phyloP scores from a whole-genome alignment of 2,888 invertebrate species.

The Amphipyra tragopoginis region DNA sequence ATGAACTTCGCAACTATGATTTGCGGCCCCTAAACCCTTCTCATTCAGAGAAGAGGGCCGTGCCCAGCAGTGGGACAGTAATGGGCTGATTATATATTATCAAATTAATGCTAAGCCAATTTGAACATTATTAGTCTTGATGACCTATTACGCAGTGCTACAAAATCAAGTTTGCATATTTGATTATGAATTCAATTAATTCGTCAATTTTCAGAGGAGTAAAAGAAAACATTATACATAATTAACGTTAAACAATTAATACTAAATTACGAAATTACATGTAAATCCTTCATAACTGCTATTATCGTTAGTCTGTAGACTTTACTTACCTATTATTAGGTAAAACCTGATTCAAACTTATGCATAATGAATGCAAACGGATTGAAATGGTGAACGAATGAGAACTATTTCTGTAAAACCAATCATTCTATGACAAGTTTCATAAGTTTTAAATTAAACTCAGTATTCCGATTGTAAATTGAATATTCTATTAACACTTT shows the following conservation, averaged over 20 bases:
- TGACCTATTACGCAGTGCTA: background rate
- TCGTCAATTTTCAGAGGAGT: background rate
- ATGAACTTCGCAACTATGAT: too few species aligned
- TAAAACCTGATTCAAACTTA: conserved; percentile 27
- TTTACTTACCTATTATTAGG: conserved; percentile 6
- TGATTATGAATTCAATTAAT: too few species aligned
- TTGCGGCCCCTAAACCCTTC: too few species aligned
- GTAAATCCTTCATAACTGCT: background rate
- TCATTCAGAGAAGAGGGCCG: too few species aligned
- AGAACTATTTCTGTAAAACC: conserved; percentile 37
- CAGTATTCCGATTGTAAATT: conserved; percentile 44
- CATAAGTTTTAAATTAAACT: conserved; percentile 37
- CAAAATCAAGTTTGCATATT: background rate
- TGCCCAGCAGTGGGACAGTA: too few species aligned
- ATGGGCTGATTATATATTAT: too few species aligned
- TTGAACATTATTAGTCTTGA: conserved; percentile 16
- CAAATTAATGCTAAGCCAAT: background rate
- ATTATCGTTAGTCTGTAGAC: conserved; percentile 4
- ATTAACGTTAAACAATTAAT: conserved; percentile 5
- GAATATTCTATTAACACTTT: conserved; percentile 49
- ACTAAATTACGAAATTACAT: background rate
- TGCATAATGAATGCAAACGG: conserved; percentile 42
- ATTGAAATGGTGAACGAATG: conserved; percentile 31
- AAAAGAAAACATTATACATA: conserved; percentile 4
- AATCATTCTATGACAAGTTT: conserved; percentile 34